A percentile compares a stretch with the other conserved stretches of the same genome.
These are phyloP conservation scores for Euplagia quadripunctaria DNA, from an alignment of 2,888 invertebrate species.

Conservation along the genomic window DNA sequence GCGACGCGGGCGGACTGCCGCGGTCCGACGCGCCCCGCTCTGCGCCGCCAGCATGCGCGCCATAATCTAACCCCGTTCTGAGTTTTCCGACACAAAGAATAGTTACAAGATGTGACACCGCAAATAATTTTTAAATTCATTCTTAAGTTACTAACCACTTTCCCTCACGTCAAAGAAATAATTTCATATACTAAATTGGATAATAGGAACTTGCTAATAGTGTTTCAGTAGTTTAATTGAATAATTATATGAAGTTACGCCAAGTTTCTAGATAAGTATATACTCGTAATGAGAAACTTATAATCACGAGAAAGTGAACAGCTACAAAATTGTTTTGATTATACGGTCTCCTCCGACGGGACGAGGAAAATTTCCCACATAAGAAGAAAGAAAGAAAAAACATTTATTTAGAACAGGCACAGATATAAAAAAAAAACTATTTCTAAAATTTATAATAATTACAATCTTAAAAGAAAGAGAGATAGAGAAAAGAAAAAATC, in stretches of 20 bases:
- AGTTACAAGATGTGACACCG: conserved; percentile 53
- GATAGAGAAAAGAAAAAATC: too few relatives aligned
- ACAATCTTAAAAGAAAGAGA: too few relatives aligned
- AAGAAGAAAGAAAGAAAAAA: too few relatives aligned
- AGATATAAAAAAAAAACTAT: too few relatives aligned
- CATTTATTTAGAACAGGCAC: too few relatives aligned
- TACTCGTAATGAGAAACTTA: too few relatives aligned
- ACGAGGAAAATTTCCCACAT: too few relatives aligned
- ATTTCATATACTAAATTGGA: neutral
- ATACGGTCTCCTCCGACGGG: too few relatives aligned
- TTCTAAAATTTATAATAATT: too few relatives aligned
- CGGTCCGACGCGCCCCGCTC: conserved; percentile 58
- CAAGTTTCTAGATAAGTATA: neutral
- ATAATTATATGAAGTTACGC: neutral
- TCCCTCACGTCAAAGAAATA: neutral
- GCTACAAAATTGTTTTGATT: too few relatives aligned
- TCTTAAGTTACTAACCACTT: conserved; percentile 5
- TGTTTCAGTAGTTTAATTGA: neutral
- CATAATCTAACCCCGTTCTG: conserved; percentile 64
- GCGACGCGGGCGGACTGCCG: conserved; percentile 71
- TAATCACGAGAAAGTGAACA: too few relatives aligned
- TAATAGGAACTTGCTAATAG: too few relatives aligned
- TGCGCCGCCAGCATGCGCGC: conserved; percentile 67
- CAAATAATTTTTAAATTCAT: conserved; percentile 24
- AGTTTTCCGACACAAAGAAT: conserved; percentile 61